A percentile compares a stretch with the other conserved stretches of the same genome.
Evolutionary conservation across 37 sponge, comb jelly and placozoan genomes (phyloP).

Genomic region (Eunapius fragilis): DNA sequence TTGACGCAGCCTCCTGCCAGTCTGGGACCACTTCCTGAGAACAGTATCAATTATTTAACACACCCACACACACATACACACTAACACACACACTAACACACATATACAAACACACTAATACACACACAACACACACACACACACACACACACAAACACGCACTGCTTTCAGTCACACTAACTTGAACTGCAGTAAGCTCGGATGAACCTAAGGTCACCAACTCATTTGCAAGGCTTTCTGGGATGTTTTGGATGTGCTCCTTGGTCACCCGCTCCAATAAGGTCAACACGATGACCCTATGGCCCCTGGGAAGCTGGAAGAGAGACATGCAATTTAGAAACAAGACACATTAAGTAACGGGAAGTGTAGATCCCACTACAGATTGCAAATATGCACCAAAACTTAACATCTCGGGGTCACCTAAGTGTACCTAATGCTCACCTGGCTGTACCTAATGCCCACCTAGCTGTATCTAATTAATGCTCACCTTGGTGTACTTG

Average conservation of each 20-base stretch:
- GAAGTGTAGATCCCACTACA: no score
- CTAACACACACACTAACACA: no score
- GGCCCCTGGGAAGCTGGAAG: conserved; percentile 53
- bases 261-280: conserved; percentile 78
- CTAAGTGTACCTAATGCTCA: no score
- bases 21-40: conserved; percentile 85
- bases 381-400: no score
- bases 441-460: no score
- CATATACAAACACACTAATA: background rate
- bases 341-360: no score
- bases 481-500: conserved; percentile 76
- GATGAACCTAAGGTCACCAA: conserved; percentile 61
- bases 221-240: conserved; percentile 46
- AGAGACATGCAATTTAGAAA: background rate
- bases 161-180: background rate
- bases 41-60: background rate
- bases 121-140: background rate
- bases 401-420: no score
- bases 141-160: background rate
- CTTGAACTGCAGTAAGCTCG: conserved; percentile 64
- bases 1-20: conserved; percentile 89
- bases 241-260: conserved; percentile 68
- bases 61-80: no score
- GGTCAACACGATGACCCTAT: conserved; percentile 81
- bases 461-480: no score